Conservation (phyloP, 2,113 vertebrate genomes). For the Hippocampus zosterae region DNA sequence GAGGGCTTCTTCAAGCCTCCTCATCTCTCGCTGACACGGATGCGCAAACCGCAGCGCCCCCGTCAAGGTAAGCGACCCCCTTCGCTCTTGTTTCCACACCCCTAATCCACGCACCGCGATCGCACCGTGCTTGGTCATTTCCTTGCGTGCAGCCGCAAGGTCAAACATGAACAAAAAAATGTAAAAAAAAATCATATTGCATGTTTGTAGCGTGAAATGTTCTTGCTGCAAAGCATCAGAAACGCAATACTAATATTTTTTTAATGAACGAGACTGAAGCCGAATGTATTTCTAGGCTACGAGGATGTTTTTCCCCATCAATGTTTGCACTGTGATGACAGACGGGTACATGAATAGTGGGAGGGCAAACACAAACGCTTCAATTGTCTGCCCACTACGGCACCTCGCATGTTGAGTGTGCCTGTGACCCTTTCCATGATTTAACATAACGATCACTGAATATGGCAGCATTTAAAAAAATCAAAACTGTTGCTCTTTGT, state of each 20-base stretch:
- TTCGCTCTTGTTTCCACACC: slow-evolving; percentile 6
- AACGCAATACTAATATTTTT: neutral
- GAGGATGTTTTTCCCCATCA: slow-evolving; percentile 32
- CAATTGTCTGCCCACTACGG: slow-evolving; percentile 37
- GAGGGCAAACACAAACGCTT: slow-evolving; percentile 30
- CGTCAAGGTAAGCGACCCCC: slow-evolving; percentile 46
- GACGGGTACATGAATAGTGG: slow-evolving; percentile 36
- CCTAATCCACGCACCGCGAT: neutral
- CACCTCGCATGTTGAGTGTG: slow-evolving; percentile 5
- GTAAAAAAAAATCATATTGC: slow-evolving; percentile 7
- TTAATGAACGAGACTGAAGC: neutral
- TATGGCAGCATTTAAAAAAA: neutral
- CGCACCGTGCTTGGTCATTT: slow-evolving; percentile 4
- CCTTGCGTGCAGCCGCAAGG: slow-evolving; percentile 60
- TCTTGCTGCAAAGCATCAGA: slow-evolving; percentile 26
- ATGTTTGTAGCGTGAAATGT: slow-evolving; percentile 15
- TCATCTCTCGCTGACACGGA: slow-evolving; percentile 36
- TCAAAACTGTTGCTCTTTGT: neutral
- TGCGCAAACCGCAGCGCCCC: slow-evolving; percentile 40
- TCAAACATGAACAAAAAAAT: slow-evolving; percentile 42
- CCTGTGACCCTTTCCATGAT: neutral
- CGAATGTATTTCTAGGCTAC: slow-evolving; percentile 12
- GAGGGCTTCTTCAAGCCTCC: slow-evolving; percentile 19
- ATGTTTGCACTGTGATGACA: slow-evolving; percentile 57
- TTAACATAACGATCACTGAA: neutral